Evolutionary conservation across 1,140 invertebrate species (phyloP).

Genomic region (Cherax quadricarinatus): DNA sequence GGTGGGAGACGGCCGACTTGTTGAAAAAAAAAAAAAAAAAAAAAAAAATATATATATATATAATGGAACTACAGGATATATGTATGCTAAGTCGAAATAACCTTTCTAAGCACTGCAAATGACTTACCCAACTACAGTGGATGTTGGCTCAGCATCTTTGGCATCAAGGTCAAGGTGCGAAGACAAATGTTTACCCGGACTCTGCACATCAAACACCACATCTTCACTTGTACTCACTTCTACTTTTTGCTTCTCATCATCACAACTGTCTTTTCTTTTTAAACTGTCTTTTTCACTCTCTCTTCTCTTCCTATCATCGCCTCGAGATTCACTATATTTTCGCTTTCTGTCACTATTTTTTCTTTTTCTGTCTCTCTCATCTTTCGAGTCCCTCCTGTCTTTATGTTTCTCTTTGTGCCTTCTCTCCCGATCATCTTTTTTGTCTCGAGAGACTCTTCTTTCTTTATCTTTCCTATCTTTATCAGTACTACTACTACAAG

Average conservation of each 20-base stretch:
- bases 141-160: slow-evolving; percentile 68
- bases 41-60: too few relatives aligned
- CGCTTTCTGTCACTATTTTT: slow-evolving; percentile 74
- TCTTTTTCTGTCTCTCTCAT: slow-evolving; percentile 75
- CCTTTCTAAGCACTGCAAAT: background rate
- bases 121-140: slow-evolving; percentile 65
- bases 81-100: too few relatives aligned
- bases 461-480: slow-evolving; percentile 39
- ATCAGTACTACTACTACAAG: slow-evolving; percentile 27
- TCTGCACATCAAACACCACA: slow-evolving; percentile 39
- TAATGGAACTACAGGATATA: too few relatives aligned
- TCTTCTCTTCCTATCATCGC: slow-evolving; percentile 64
- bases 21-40: too few relatives aligned
- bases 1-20: too few relatives aligned
- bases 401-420: slow-evolving; percentile 34
- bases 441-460: background rate
- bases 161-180: slow-evolving; percentile 55
- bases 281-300: slow-evolving; percentile 64
- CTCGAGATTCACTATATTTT: slow-evolving; percentile 67
- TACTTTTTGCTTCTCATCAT: slow-evolving; percentile 54
- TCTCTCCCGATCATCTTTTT: background rate
- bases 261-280: slow-evolving; percentile 32
- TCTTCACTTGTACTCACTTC: slow-evolving; percentile 72
- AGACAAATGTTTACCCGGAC: slow-evolving; percentile 25
- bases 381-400: slow-evolving; percentile 47